phyloP scores from a whole-genome alignment of 2,113 vertebrate species.

The Barnardius zonarius region DNA sequence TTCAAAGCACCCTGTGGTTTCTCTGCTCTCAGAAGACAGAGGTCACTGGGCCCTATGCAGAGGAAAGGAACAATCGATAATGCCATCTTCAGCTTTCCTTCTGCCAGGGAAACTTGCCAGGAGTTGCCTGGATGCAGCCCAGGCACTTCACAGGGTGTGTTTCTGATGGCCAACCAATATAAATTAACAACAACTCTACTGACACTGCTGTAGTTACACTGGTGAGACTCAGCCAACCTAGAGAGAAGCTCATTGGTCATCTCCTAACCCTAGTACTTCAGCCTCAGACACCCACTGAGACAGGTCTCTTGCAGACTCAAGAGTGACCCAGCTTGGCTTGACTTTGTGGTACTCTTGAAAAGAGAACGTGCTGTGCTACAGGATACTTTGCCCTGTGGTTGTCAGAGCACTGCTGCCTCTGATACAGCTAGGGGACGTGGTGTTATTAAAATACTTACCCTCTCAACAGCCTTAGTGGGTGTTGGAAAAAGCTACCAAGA shows the following conservation, averaged over 20 bases:
- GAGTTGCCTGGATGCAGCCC: neutral
- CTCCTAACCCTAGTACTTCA: neutral
- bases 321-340: neutral
- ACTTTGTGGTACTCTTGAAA: neutral
- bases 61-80: neutral
- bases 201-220: neutral
- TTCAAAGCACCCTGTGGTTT: neutral
- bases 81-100: neutral
- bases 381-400: neutral
- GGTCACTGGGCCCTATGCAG: neutral
- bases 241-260: neutral
- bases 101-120: neutral
- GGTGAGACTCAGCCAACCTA: neutral
- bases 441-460: neutral
- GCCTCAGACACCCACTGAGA: neutral
- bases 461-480: neutral
- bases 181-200: neutral
- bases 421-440: neutral
- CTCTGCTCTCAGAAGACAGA: neutral
- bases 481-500: neutral
- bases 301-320: neutral
- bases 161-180: constrained; percentile 15
- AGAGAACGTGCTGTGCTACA: neutral
- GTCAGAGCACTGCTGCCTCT: neutral
- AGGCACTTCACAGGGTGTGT: neutral